Base-by-base conservation (phyloP, 1,140 invertebrate genomes). In the Hyles euphorbiae region DNA sequence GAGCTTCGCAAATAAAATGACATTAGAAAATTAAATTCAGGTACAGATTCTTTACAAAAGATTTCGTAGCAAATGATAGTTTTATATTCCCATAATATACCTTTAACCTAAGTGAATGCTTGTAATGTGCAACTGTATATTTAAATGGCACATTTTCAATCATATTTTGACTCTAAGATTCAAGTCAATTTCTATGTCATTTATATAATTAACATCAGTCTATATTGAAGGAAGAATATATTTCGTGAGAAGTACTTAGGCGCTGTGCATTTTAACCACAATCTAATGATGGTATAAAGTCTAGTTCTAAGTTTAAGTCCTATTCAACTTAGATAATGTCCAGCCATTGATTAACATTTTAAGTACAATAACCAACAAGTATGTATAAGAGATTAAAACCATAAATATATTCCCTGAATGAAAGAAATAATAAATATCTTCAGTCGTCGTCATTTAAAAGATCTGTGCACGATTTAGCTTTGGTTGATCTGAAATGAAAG, bases 381-480 rank as follows among this genome's bases (percentile, higher is more conserved):
- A 44, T 44, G 43, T 44, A 44, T n/a, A 44, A 44, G 7, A 44
- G 43, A 44, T 44, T 44, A 8, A 44, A 44, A 40, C 4, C 8
- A 22, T 48, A 22, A 48, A 12, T 6, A 48, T 10, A 48, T 48
- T 48, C 22, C 6, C 3, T 48, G 47, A 52, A 52, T 12, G 9
- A 12, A 33, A 5, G 34, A 34, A 34, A 53, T 45, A 55, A 8
- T 51, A 43, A 46, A 51, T 9, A 11, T 56, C 4, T 49, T 44
- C 45, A 90, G 58, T 89, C 87, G 58, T 89, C 87, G 34, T 88
- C 80, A 60, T 91, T 90, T 4, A 90, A 79, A 59, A 91, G 83
- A 79, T 91, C 90, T 66, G 90, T 90, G 77, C 90, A 91, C 46
- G 91, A 91, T 83, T 91, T 91, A 33, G 91, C 89, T 88, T 91